Evolutionary conservation across 2,888 invertebrate genomes (phyloP), one percentile per base, ranked within the genome.

Genomic region (Lasioglossum marginatum): DNA sequence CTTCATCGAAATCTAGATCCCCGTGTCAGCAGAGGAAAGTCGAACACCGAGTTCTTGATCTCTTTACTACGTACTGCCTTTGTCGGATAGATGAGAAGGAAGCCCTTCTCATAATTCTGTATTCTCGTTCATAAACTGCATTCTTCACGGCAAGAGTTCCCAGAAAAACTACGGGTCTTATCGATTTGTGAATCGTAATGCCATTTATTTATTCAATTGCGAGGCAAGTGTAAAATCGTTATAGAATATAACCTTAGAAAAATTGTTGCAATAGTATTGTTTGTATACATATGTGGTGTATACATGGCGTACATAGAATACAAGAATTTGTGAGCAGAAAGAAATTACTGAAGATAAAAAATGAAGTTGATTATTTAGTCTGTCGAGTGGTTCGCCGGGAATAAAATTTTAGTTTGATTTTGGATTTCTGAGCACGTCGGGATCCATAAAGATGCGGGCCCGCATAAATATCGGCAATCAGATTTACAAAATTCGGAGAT

Each of bases 1-100:
- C 87, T 81, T 88, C 88, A 88, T 87, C 82, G 81, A 79, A 88
- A 88, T 88, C 87, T 85, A 87, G 86, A 87, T 85, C 82, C 87
- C 45, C 63, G 82, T 85, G 88, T 88, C 88, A 81, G 73, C 87
- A 71, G 16, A 77, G 82, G 81, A 70, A 85, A 87, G 85, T 80
- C 85, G 88, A 85, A 87, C 87, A 78, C 63, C 72, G 72, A 79
- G 76, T 82, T 83, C 78, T 60, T 86, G 78, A 77, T 87, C 86
- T 79, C 83, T 86, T 81, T 78, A 78, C 87, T 78, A 70, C 73
- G 63, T 74, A 80, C 72, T 70, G 66, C 82, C 71, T 86, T 87
- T 86, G 74, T 66, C 71, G 16, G 14, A 14, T 27, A 77, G 78
- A 73, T 34, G 63, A 79, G 63, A 79, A 79, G 14, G 27, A 70